Evolutionary conservation across 2,888 invertebrate species (phyloP), one percentile per base, ranked within the genome.

Genomic region (Augochlorella aurata): DNA sequence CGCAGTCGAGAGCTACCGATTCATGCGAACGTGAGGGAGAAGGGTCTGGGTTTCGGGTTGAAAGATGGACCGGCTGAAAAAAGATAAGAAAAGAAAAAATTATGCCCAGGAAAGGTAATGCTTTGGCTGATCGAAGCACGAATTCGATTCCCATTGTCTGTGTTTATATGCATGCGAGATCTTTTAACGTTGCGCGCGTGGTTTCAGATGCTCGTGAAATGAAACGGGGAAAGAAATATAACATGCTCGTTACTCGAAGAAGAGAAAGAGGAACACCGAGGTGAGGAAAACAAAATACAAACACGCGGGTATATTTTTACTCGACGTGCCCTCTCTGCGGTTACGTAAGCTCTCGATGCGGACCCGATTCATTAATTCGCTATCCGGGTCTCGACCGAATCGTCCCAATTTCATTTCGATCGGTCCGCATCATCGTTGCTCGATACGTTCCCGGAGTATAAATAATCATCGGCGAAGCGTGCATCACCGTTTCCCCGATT

Each of bases 61-160:
- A 95, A 95, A 93, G 95, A 94, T 93, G 94, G 94, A 93, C 93
- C 93, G 94, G 95, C 95, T 95, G 95, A 94, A 95, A 95, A 92
- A 94, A 94, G 95, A 95, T 94, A 92, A 93, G 93, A 91, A 90
- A 90, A 91, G 92, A 88, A 90, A 90, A 87, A 86, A 90, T 92
- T 92, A 91, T 90, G 88, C 77, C 75, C 77, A 77, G 85, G 86
- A 81, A 81, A 68, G 79, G 29, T n/a, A 38, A 71, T 67, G 79
- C 38, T 73, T 70, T 71, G 8, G 16, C 14, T 54, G 70, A 81
- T 67, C 65, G 49, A 38, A 44, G 44, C 50, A 61, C 18, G 24
- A 47, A 16, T 45, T 67, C 63, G 47, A 24, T 47, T 67, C 45
- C 45, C 65, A 47, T n/a, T 14, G n/a, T 29, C n/a, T 45, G 9